phyloP scores from a whole-genome alignment of 2,888 invertebrate genomes.

The Norana najaformis region DNA sequence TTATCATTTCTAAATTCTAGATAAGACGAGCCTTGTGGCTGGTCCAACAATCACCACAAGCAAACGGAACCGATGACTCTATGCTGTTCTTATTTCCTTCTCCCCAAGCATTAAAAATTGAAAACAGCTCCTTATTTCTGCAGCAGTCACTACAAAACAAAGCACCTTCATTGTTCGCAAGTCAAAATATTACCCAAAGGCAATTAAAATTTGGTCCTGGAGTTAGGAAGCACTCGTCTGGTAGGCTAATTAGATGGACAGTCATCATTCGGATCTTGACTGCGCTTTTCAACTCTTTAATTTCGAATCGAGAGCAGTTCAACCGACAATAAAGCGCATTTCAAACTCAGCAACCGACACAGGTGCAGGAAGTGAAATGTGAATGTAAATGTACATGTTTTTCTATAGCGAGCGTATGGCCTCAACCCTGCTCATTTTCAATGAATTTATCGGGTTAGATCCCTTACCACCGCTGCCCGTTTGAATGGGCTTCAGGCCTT shows the following conservation, averaged over 20 bases:
- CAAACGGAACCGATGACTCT: not conserved
- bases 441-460: too few species aligned
- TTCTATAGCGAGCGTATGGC: too few species aligned
- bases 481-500: too few species aligned
- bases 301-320: not conserved
- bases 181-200: not conserved
- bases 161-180: not conserved
- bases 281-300: not conserved
- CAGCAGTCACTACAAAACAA: not conserved
- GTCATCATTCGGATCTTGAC: not conserved
- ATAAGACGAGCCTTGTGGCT: too few species aligned
- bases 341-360: not conserved
- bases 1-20: too few species aligned
- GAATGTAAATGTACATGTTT: too few species aligned
- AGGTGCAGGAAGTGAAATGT: not conserved
- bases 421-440: too few species aligned
- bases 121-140: not conserved
- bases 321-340: not conserved
- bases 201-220: not conserved
- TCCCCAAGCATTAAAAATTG: slow-evolving; percentile 7
- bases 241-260: not conserved
- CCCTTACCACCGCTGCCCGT: too few species aligned
- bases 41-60: too few species aligned
- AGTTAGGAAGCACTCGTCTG: not conserved
- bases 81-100: not conserved